Conservation (phyloP, 2,797 vertebrate species). For the Triplophysa bombifrons region DNA sequence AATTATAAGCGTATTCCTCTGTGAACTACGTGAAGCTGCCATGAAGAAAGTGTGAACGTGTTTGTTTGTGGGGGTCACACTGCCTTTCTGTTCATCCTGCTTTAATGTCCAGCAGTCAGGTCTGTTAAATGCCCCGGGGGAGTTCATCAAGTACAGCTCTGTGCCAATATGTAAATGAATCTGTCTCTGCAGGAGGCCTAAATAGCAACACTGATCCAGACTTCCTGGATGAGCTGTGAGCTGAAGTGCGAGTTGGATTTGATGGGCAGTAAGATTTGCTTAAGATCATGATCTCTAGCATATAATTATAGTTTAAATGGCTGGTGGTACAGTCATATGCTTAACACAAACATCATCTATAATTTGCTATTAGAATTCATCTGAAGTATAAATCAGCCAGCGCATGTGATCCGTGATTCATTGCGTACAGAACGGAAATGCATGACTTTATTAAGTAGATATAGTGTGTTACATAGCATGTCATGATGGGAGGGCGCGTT, state of each 20-base stretch:
- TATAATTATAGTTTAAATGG: constrained; percentile 27
- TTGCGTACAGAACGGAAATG: not conserved
- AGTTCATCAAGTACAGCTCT: constrained; percentile 44
- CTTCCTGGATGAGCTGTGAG: constrained; percentile 35
- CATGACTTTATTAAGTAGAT: constrained; percentile 3
- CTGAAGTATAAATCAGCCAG: constrained; percentile 3
- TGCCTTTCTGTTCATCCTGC: constrained; percentile 1
- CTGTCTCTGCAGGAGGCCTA: constrained; percentile 34
- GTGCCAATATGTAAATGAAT: constrained; percentile 50
- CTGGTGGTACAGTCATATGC: constrained; percentile 11
- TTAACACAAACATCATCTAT: constrained; percentile 20
- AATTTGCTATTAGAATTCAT: constrained; percentile 21
- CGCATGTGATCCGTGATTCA: constrained; percentile 20
- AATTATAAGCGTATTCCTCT: not conserved
- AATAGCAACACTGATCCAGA: constrained; percentile 19
- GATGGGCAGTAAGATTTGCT: constrained; percentile 15
- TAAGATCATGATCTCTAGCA: constrained; percentile 8
- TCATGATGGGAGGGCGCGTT: not conserved
- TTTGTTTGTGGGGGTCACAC: constrained; percentile 31
- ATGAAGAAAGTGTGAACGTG: not conserved
- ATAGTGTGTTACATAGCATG: constrained; percentile 8
- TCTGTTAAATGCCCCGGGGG: constrained; percentile 37
- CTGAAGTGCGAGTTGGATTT: constrained; percentile 20
- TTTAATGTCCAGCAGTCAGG: constrained; percentile 28
- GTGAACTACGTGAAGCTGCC: not conserved